These are phyloP conservation scores for Periparus ater DNA, from an alignment of 2,797 vertebrate species.

Conservation along the genomic window DNA sequence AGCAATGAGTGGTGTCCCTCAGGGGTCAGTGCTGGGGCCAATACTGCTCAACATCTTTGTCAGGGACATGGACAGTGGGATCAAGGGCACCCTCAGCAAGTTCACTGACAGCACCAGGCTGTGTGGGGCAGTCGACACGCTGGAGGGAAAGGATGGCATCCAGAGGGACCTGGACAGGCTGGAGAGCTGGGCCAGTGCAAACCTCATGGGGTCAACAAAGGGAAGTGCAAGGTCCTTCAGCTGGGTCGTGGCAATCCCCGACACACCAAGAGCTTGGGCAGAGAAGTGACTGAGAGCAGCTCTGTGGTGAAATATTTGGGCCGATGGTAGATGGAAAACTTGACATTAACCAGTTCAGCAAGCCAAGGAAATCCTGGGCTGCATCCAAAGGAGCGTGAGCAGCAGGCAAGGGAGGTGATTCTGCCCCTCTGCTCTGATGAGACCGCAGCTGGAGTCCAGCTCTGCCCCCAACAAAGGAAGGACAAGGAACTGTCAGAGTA, in stretches of 20 bases:
- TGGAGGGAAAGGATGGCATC: neutral
- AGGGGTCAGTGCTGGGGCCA: neutral
- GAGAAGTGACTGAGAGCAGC: neutral
- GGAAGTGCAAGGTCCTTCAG: neutral
- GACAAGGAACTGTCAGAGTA: neutral
- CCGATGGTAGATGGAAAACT: neutral
- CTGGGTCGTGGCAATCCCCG: neutral
- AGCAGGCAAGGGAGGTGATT: neutral
- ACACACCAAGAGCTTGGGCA: neutral
- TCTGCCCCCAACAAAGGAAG: neutral
- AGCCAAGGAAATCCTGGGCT: neutral
- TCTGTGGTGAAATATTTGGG: neutral
- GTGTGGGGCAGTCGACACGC: neutral
- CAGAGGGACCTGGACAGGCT: neutral
- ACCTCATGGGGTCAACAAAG: neutral
- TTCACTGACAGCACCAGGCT: neutral
- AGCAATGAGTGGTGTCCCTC: no score
- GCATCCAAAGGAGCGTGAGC: neutral
- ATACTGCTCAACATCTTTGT: no score
- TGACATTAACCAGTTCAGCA: neutral
- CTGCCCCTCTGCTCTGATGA: neutral
- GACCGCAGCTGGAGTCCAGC: neutral
- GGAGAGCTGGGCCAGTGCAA: neutral
- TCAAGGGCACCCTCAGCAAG: neutral
- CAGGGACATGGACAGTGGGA: neutral